Conservation (phyloP, 2,888 invertebrate genomes). For the Crioceris asparagi region DNA sequence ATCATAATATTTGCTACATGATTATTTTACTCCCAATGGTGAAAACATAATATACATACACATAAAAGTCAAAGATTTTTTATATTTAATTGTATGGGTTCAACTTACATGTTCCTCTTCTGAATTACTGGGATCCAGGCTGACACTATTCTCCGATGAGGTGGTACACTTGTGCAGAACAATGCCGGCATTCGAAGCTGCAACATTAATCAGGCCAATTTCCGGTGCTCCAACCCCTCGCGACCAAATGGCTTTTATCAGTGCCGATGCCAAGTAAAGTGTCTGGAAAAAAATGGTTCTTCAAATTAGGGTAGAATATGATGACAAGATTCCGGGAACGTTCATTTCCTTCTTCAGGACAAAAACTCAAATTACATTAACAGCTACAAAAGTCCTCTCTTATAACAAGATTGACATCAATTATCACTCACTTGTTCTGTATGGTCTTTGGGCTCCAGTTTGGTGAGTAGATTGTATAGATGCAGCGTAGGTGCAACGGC, state of each 20-base stretch:
- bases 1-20: no score
- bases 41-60: no score
- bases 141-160: slow-evolving; percentile 70
- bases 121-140: slow-evolving; percentile 70
- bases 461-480: slow-evolving; percentile 75
- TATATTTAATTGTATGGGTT: no score
- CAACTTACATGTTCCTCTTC: slow-evolving; percentile 54
- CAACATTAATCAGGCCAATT: slow-evolving; percentile 35
- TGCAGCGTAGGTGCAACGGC: slow-evolving; percentile 82
- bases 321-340: background rate
- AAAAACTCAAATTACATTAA: no score
- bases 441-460: slow-evolving; percentile 81
- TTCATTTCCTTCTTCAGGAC: background rate
- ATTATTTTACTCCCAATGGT: no score
- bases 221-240: slow-evolving; percentile 48
- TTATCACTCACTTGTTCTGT: slow-evolving; percentile 63
- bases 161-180: slow-evolving; percentile 46
- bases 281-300: slow-evolving; percentile 46
- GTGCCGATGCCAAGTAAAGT: slow-evolving; percentile 76
- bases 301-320: background rate
- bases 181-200: slow-evolving; percentile 38
- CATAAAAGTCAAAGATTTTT: no score
- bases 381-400: no score
- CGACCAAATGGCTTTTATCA: slow-evolving; percentile 88
- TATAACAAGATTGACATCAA: slow-evolving; percentile 6